Conservation (phyloP, 2,888 invertebrate species). For the Pterostichus madidus region DNA sequence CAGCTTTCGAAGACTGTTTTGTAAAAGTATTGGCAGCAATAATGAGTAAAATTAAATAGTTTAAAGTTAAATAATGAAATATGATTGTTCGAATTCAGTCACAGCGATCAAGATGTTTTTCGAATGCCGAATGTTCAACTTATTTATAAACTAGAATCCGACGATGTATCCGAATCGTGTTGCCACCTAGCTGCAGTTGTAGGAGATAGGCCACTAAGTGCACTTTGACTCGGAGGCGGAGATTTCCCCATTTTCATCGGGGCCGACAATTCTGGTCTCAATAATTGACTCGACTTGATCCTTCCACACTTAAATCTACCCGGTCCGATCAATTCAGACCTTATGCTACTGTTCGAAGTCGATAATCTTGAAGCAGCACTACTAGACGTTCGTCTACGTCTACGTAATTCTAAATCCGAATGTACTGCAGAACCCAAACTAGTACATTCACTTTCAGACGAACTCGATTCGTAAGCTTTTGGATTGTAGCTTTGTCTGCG, state of each 20-base stretch:
- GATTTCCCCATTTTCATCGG: slow-evolving; percentile 77
- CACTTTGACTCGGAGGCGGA: slow-evolving; percentile 80
- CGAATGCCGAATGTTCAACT: slow-evolving; percentile 43
- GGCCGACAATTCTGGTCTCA: slow-evolving; percentile 75
- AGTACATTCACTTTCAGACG: slow-evolving; percentile 78
- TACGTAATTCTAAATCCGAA: slow-evolving; percentile 75
- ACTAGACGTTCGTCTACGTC: slow-evolving; percentile 72
- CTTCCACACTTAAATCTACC: slow-evolving; percentile 66
- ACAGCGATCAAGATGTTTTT: slow-evolving; percentile 7
- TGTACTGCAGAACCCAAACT: slow-evolving; percentile 75
- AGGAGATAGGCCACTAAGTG: slow-evolving; percentile 80
- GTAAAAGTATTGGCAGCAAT: too few species aligned
- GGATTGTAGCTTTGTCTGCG: slow-evolving; percentile 81
- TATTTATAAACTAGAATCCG: slow-evolving; percentile 75
- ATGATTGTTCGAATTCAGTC: slow-evolving; percentile 50
- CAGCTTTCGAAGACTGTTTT: neutral
- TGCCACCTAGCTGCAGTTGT: slow-evolving; percentile 76
- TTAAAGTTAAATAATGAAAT: slow-evolving; percentile 1
- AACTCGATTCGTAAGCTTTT: slow-evolving; percentile 78
- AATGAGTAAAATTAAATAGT: neutral
- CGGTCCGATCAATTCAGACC: slow-evolving; percentile 75
- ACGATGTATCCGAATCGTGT: slow-evolving; percentile 73
- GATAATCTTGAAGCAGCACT: slow-evolving; percentile 73
- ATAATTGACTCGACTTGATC: slow-evolving; percentile 72
- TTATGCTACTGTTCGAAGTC: slow-evolving; percentile 75